phyloP scores from a whole-genome alignment of 2,888 invertebrate genomes.

The Volucella inflata region DNA sequence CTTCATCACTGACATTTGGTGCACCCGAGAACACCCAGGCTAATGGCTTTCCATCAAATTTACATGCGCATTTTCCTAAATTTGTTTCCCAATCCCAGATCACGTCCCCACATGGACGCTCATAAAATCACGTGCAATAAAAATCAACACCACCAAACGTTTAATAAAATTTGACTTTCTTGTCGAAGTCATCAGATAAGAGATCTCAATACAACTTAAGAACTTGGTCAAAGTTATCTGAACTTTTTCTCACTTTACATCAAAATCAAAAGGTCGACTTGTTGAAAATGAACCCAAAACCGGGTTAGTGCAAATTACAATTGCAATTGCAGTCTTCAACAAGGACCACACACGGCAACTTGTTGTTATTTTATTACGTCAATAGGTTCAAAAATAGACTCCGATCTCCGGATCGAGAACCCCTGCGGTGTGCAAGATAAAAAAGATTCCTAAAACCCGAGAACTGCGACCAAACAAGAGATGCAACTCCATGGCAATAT shows the following conservation, averaged over 20 bases:
- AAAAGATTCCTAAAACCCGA: slow-evolving; percentile 59
- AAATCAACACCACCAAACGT: slow-evolving; percentile 4
- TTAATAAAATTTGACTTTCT: slow-evolving; percentile 26
- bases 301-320: background rate
- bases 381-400: slow-evolving; percentile 65
- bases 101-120: slow-evolving; percentile 34
- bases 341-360: slow-evolving; percentile 58
- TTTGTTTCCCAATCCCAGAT: slow-evolving; percentile 43
- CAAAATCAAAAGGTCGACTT: slow-evolving; percentile 3
- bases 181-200: slow-evolving; percentile 56
- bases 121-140: slow-evolving; percentile 27
- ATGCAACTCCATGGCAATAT: slow-evolving; percentile 28
- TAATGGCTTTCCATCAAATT: slow-evolving; percentile 18
- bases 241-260: slow-evolving; percentile 48
- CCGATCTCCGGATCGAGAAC: slow-evolving; percentile 10
- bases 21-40: slow-evolving; percentile 27
- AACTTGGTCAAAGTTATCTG: slow-evolving; percentile 60
- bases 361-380: slow-evolving; percentile 37
- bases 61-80: slow-evolving; percentile 13
- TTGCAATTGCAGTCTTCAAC: slow-evolving; percentile 6
- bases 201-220: slow-evolving; percentile 52
- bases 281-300: slow-evolving; percentile 40
- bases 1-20: slow-evolving; percentile 46
- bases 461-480: slow-evolving; percentile 49
- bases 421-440: slow-evolving; percentile 55